These are phyloP conservation scores for Nycteola revayana DNA, from an alignment of 2,888 invertebrate species.

Conservation along the genomic window DNA sequence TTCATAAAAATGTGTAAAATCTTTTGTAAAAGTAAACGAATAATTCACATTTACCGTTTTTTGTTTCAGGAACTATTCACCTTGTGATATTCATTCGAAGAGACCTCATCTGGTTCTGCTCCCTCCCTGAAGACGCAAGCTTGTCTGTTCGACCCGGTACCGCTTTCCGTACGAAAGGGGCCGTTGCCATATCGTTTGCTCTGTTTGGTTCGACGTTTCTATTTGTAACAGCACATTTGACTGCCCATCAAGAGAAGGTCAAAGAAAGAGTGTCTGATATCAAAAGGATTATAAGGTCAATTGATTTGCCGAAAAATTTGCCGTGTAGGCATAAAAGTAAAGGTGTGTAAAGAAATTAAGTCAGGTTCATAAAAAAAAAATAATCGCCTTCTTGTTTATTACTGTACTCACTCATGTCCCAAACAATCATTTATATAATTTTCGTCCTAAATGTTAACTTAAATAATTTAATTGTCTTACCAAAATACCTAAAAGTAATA, in stretches of 20 bases:
- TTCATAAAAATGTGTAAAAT: no score
- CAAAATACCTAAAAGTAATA: no score
- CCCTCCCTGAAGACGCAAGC: constrained; percentile 93
- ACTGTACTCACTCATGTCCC: no score
- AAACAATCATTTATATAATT: no score
- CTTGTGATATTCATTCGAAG: constrained; percentile 93
- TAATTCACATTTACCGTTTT: no score
- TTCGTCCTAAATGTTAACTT: no score
- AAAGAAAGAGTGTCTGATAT: constrained; percentile 93
- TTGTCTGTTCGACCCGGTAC: constrained; percentile 94
- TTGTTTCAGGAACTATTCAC: constrained; percentile 89
- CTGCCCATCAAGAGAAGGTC: constrained; percentile 94
- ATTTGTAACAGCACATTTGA: constrained; percentile 97
- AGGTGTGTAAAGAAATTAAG: no score
- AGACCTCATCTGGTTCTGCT: constrained; percentile 98
- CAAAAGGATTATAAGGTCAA: constrained; percentile 89
- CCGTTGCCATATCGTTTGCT: constrained; percentile 95
- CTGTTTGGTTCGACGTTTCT: constrained; percentile 97
- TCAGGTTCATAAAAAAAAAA: no score
- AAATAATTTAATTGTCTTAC: no score
- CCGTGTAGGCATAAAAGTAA: constrained; percentile 89
- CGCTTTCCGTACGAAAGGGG: constrained; percentile 96
- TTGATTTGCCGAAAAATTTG: constrained; percentile 91
- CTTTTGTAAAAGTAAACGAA: no score
- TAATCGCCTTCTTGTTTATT: no score